A percentile compares a stretch with the other conserved stretches of the same genome.
Evolutionary conservation across 2,797 vertebrate species (phyloP).

Genomic region (Pseudotriccus pelzelni): DNA sequence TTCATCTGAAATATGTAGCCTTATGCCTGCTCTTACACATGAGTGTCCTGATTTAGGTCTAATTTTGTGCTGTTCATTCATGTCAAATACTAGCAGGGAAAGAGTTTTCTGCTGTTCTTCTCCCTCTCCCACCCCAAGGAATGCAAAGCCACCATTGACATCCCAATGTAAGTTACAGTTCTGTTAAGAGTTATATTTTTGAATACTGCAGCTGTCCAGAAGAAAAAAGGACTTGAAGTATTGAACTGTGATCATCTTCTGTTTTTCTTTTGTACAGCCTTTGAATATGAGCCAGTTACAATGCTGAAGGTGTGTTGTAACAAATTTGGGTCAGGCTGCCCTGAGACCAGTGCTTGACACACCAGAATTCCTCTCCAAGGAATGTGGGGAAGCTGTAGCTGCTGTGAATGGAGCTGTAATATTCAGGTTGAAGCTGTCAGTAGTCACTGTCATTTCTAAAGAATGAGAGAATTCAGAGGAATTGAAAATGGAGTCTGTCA

Average conservation of each 20-base stretch:
- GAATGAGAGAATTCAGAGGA: background rate
- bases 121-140: background rate
- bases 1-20: background rate
- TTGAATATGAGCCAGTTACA: background rate
- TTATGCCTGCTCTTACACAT: background rate
- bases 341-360: background rate
- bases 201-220: background rate
- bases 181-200: background rate
- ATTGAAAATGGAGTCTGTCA: background rate
- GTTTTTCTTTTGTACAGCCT: background rate
- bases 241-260: background rate
- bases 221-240: background rate
- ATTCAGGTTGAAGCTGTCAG: background rate
- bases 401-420: fast-evolving
- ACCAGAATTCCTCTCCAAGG: background rate
- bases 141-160: background rate
- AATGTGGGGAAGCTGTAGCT: fast-evolving
- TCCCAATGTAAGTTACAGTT: background rate
- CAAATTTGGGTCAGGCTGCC: background rate
- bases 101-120: background rate
- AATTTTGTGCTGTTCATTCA: background rate
- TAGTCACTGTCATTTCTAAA: background rate
- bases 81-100: background rate
- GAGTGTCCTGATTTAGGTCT: background rate
- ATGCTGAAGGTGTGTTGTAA: background rate